Evolutionary conservation across 2,888 invertebrate species (phyloP), one percentile per base, ranked within the genome.

Genomic region (Phortica magna): DNA sequence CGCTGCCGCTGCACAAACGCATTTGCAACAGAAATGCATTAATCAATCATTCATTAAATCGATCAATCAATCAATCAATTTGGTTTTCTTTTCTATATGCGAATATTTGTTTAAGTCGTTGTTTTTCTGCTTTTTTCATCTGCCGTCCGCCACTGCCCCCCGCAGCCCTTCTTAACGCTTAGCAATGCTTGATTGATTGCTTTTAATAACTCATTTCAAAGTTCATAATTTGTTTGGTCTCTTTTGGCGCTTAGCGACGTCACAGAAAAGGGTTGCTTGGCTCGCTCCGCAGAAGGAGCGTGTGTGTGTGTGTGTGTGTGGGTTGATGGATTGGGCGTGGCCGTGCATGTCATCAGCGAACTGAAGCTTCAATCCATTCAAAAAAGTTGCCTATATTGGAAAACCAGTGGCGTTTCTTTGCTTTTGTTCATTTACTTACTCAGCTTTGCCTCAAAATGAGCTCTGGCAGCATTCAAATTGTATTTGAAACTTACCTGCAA

Each of bases 21-120:
- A 88, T 86, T 86, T 89, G 88, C 86, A 89, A 84, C 85, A 85
- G 87, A 87, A 83, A 86, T 89, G 86, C 89, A 87, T 87, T 87
- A 87, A 87, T 87, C 86, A 87, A 89, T 88, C 89, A 89, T 89
- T 89, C 88, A 89, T 88, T 87, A 89, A 87, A 87, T 88, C 86
- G n/a, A n/a, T n/a, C 31, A 89, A 89, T 87, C 86, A 68, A 68
- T 74, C 73, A 86, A 88, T 86, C 87, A 88, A 85, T 87, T 85
- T 80, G 81, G 82, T 77, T 81, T 83, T 82, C 87, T 82, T 79
- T 79, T 80, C 79, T 81, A 77, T 74, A 78, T 82, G 68, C 31
- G 31, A 31, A 31, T 31, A 31, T 31, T 31, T 31, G 31, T 75
- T 67, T 74, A 39, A 41, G 41, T 41, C 17, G 19, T 0, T 14